Base-by-base conservation (phyloP, 2,888 invertebrate species). In the Aspidiotus rigidus region DNA sequence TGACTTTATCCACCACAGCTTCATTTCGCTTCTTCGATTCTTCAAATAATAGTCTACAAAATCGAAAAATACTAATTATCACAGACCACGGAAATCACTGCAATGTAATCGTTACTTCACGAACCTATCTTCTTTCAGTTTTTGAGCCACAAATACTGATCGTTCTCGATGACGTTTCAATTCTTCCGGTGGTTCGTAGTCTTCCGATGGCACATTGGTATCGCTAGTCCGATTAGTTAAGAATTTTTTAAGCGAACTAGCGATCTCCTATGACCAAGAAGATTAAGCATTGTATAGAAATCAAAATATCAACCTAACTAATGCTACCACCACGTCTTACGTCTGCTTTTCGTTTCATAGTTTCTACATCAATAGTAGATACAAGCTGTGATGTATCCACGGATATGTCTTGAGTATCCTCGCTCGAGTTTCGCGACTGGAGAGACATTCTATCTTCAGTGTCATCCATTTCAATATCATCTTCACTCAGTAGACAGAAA, bases 51-150 rank as follows among this genome's bases (percentile, higher is more conserved):
- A 44, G 42, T 10, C 67, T 67, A 13, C 9, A 59, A 28, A 59
- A 55, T 55, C 40, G 13, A 28, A 62, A 44, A 54, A n/a, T 10
- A 17, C 28, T 15, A 17, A 39, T 11, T 63, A 44, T 28, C 6
- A 13, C 28, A 42, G 13, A 7, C 6, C 8, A 8, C 0, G 44
- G 53, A n/a, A 53, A n/a, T 53, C 28, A 28, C 28, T 28, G 28
- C 5, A 28, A 28, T 28, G 5, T 28, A 5, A 28, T 28, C 28
- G 28, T 28, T 28, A 28, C 28, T 28, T 28, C 28, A 28, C n/a
- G 49, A 49, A 67, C 67, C 67, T 60, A 28, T 67, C 67, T 53
- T 67, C 67, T 17, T 67, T 67, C 11, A 67, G 49, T 11, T 67
- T 67, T 15, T 67, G 67, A 2, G 57, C 67, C 5, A 67, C 67